Evolutionary conservation across 2,113 vertebrate genomes (phyloP).

Genomic region (Vidua chalybeata): DNA sequence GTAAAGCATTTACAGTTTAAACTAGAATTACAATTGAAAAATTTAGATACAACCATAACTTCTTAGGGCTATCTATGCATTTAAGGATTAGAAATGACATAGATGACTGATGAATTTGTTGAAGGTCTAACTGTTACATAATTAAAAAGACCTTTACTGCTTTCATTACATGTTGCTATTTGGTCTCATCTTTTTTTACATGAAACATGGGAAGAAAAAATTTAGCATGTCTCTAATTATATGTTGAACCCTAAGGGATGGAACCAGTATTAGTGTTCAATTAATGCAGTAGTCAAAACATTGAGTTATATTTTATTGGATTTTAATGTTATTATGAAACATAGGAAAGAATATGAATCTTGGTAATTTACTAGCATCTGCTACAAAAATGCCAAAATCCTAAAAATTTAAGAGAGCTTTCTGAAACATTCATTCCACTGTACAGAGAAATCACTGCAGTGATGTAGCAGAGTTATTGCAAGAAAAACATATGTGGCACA

Average conservation of each 20-base stretch:
- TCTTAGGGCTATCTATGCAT: not conserved
- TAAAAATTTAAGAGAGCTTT: constrained; percentile 35
- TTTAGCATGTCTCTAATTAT: not conserved
- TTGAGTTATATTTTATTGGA: constrained; percentile 4
- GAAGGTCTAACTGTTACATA: not conserved
- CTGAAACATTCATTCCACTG: not conserved
- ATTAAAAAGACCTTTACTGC: not conserved
- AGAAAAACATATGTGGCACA: constrained; percentile 11
- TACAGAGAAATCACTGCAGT: constrained; percentile 17
- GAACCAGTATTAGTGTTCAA: constrained; percentile 6
- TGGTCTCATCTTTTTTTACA: not conserved
- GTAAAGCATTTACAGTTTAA: not conserved
- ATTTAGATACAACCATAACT: not conserved
- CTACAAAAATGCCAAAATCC: constrained; percentile 30
- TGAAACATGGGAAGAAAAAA: not conserved
- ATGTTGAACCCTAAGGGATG: not conserved
- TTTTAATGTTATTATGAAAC: constrained; percentile 1
- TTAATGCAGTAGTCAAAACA: constrained; percentile 15
- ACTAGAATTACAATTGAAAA: not conserved
- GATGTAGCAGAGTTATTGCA: constrained; percentile 19
- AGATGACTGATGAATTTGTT: not conserved
- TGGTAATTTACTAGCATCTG: constrained; percentile 7
- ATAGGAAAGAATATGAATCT: constrained; percentile 7
- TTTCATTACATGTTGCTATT: not conserved
- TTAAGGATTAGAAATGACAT: not conserved